Evolutionary conservation across 2,797 vertebrate genomes (phyloP).

Genomic region (Capromys pilorides): DNA sequence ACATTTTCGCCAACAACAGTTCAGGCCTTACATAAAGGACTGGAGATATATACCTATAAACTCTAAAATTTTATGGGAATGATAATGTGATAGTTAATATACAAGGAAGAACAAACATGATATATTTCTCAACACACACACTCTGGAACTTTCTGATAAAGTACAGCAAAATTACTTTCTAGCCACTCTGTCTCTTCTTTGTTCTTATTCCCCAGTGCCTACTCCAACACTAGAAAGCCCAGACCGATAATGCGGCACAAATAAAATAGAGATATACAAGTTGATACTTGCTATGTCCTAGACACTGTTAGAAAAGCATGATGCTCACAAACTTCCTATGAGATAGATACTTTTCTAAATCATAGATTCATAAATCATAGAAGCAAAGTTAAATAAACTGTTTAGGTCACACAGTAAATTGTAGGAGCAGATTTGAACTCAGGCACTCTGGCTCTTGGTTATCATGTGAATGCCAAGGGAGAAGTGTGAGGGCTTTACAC

Average conservation of each 20-base stretch:
- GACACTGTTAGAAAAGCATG: not conserved
- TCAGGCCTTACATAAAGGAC: not conserved
- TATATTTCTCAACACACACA: slow-evolving; percentile 23
- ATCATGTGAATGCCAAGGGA: not conserved
- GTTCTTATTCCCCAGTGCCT: not conserved
- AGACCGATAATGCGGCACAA: not conserved
- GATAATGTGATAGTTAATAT: not conserved
- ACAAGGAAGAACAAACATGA: not conserved
- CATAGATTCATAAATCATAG: too few relatives aligned
- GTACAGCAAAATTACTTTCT: not conserved
- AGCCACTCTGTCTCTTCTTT: slow-evolving; percentile 22
- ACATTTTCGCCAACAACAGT: not conserved
- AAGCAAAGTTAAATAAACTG: not conserved
- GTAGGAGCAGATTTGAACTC: not conserved
- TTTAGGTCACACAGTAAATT: not conserved
- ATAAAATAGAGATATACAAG: slow-evolving; percentile 18
- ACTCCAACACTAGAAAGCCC: not conserved
- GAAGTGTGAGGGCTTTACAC: not conserved
- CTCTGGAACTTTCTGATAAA: not conserved
- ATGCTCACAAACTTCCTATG: not conserved
- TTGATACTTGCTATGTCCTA: not conserved
- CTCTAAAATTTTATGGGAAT: not conserved
- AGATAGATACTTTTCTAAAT: not conserved
- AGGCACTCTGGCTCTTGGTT: not conserved
- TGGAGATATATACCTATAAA: not conserved